These are phyloP conservation scores for Zaprionus capensis DNA, from an alignment of 1,140 invertebrate genomes.

Conservation along the genomic window DNA sequence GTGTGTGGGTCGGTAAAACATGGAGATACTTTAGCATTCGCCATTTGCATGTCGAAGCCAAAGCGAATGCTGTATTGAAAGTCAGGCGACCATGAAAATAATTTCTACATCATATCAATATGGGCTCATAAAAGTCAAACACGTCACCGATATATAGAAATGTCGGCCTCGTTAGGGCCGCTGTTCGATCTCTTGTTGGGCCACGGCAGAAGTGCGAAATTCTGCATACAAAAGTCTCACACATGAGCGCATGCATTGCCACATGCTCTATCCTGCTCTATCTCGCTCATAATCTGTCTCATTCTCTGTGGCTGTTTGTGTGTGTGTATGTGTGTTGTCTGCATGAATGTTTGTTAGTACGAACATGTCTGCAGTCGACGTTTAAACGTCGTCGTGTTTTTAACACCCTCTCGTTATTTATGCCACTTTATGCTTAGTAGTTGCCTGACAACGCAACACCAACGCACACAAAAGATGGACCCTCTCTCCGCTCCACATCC, in stretches of 20 bases:
- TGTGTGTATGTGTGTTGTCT: background rate
- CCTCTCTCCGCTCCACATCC: background rate
- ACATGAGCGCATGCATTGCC: conserved; percentile 55
- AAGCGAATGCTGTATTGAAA: conserved; percentile 39
- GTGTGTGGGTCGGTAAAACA: background rate
- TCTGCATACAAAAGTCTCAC: conserved; percentile 72
- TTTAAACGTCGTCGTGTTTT: conserved; percentile 37
- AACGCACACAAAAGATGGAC: background rate
- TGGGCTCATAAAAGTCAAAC: conserved; percentile 74
- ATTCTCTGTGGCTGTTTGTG: conserved; percentile 1
- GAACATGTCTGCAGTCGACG: conserved; percentile 51
- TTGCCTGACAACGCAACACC: conserved; percentile 30
- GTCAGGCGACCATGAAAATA: conserved; percentile 76
- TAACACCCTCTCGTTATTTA: conserved; percentile 58
- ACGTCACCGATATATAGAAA: conserved; percentile 50
- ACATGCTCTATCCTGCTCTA: background rate
- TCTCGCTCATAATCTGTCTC: no score
- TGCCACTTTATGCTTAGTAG: conserved; percentile 58
- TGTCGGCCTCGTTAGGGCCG: conserved; percentile 27
- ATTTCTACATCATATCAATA: conserved; percentile 59
- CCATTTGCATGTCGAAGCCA: conserved; percentile 60
- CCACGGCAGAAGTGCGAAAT: conserved; percentile 38
- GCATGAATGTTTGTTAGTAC: background rate
- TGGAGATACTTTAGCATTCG: background rate
- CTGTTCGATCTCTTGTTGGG: background rate